Base-by-base conservation (phyloP, 1,140 invertebrate genomes). In the Drosophila orena region DNA sequence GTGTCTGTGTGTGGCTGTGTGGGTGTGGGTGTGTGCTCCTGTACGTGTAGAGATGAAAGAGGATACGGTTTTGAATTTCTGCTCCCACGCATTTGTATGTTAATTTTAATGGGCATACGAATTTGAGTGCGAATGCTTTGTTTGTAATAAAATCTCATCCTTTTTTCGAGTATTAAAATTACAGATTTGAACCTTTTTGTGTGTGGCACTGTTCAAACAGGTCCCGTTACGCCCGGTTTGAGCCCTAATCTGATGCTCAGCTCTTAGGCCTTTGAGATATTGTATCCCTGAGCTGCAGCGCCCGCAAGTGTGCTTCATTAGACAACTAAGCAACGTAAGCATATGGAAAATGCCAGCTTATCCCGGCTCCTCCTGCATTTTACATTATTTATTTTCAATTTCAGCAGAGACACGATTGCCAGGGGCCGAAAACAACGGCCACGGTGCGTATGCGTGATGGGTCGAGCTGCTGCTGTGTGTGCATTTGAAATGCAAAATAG, bases 401-500 rank as follows among this genome's bases (percentile, higher is more conserved):
- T 57, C 50, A 38, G 47, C 49, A 52, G 40, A 53, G 69, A 62
- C 58, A 69, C 43, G 35, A 70, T 69, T 40, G 27, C 64, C 47
- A 34, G 57, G 38, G 53, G 73, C 47, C 59, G 60, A 62, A 68
- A 68, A 68, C 64, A 68, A 27, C 37, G 46, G 71, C 61, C 70
- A 79, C 69, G 42, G 15, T 81, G 83, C 78, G 78, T 81, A 86
- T 86, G 60, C 78, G 79, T 75, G 53, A 86, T 78, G 70, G 30
- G 43, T 40, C 46, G 40, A 20, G 44, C 30, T 10, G 8, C n/a
- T 17, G 42, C 42, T 44, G 15, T 68, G 65, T 76, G 70, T 88
- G 76, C 84, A 88, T 89, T 89, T 83, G 75, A 86, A 65, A 88
- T 88, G 83, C 79, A 88, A 86, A 86, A 76, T 83, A 86, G 79